These are phyloP conservation scores for Sebastes nivosus DNA, from an alignment of 2,797 vertebrate genomes.

Conservation along the genomic window DNA sequence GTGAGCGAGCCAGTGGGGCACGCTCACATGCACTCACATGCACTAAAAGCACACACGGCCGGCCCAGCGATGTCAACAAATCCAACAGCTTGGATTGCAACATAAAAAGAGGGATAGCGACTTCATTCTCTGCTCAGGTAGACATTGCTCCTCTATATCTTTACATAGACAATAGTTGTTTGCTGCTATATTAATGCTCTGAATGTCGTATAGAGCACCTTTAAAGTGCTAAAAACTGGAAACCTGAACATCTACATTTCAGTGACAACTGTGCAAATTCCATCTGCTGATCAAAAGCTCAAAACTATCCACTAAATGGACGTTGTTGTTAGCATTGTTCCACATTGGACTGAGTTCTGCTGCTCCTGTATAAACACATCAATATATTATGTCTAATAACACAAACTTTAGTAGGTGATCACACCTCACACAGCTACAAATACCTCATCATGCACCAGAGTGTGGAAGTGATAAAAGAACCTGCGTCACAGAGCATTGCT, in stretches of 20 bases:
- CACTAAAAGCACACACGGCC: too few species aligned
- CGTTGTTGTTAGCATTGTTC: not conserved
- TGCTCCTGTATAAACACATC: too few species aligned
- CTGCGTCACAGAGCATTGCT: constrained; percentile 24
- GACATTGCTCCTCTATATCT: too few species aligned
- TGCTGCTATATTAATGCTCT: too few species aligned
- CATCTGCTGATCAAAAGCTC: not conserved
- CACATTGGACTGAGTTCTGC: not conserved
- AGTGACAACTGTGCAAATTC: not conserved
- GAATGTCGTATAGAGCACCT: too few species aligned
- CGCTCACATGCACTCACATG: too few species aligned
- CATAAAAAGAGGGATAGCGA: too few species aligned
- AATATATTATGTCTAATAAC: not conserved
- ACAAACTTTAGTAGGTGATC: not conserved
- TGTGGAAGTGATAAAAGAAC: constrained; percentile 25
- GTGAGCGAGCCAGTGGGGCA: too few species aligned
- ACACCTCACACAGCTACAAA: not conserved
- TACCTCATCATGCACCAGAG: not conserved
- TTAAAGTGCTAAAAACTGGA: not conserved
- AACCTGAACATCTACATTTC: not conserved
- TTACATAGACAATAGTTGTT: too few species aligned
- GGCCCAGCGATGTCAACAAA: too few species aligned
- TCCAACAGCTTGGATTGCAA: too few species aligned
- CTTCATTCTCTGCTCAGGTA: too few species aligned
- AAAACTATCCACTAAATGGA: not conserved